phyloP scores from a whole-genome alignment of 2,888 invertebrate genomes.

The Cenopis cana region DNA sequence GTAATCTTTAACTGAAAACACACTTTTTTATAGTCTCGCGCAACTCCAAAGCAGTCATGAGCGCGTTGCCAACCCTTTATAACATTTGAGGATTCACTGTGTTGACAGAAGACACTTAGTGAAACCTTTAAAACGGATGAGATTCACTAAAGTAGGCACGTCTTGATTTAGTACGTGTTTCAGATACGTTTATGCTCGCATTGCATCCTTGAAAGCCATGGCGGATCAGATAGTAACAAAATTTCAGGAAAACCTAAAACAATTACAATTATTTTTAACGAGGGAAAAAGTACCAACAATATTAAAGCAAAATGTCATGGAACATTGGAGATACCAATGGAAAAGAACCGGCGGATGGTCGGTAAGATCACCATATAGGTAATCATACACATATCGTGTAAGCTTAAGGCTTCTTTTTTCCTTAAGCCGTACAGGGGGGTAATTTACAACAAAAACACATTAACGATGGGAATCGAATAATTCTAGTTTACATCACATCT shows the following conservation, averaged over 20 bases:
- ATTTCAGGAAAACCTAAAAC: conserved; percentile 78
- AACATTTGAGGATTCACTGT: too few species aligned
- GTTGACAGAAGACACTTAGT: too few species aligned
- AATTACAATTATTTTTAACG: conserved; percentile 74
- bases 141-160: too few species aligned
- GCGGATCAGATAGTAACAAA: conserved; percentile 77
- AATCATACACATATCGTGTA: neutral
- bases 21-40: too few species aligned
- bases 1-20: too few species aligned
- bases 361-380: conserved; percentile 59
- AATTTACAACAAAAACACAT: too few species aligned
- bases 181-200: conserved; percentile 80
- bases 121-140: too few species aligned
- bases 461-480: too few species aligned
- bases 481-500: too few species aligned
- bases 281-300: conserved; percentile 71
- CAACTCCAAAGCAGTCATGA: too few species aligned
- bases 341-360: conserved; percentile 81
- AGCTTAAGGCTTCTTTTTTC: neutral
- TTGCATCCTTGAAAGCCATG: conserved; percentile 79
- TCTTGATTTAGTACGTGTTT: conserved; percentile 45
- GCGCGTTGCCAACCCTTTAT: too few species aligned
- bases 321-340: conserved; percentile 82
- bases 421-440: neutral
- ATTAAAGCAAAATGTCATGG: conserved; percentile 69